Evolutionary conservation across 2,113 vertebrate species (phyloP), one percentile per base, ranked within the genome.

Genomic region (Aix galericulata): DNA sequence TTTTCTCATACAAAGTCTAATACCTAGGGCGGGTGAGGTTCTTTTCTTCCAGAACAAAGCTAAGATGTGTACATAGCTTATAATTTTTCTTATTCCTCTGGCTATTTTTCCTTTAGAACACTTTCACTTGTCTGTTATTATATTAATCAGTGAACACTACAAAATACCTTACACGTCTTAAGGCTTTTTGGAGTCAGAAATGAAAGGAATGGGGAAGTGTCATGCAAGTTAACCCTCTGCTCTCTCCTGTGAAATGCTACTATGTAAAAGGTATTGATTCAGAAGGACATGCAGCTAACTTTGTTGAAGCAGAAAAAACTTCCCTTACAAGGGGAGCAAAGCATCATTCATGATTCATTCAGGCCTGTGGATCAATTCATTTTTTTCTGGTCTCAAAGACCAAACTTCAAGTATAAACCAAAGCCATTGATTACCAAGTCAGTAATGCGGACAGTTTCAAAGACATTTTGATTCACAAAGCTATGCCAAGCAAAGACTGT

Each of bases 301-400:
- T 99, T 93, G 98, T 99, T 76, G 99, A 99, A 95, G 99, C 99
- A 1, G 99, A 99, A 32, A 99, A 99, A 96, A 98, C 99, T 22
- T 99, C 50, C 99, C 99, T 97, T 98, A 98, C 96, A 98, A 87
- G 56, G 98, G 98, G 55, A 98, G 97, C 96, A 99, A 98, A 91
- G 98, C 99, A 34, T 99, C 99, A 0, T 99, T 99, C 99, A 34
- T 99, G 99, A 0, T 99, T 99, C 53, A 98, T 99, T 23, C 99
- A 99, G 98, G 98, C 99, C 14, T 98, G 99, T 95, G 99, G 99
- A 93, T 99, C 99, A 62, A 99, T 99, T 94, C 99, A 99, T 13
- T 98, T 99, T 99, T 96, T 99, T 98, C 97, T 99, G 99, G 99
- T 99, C 99, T 87, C 99, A 99, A 60, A 98, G 99, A 94, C 99